These are phyloP conservation scores for Patiria pectinifera DNA, from an alignment of 53 echinoderm and acorn worm genomes.

Conservation along the genomic window DNA sequence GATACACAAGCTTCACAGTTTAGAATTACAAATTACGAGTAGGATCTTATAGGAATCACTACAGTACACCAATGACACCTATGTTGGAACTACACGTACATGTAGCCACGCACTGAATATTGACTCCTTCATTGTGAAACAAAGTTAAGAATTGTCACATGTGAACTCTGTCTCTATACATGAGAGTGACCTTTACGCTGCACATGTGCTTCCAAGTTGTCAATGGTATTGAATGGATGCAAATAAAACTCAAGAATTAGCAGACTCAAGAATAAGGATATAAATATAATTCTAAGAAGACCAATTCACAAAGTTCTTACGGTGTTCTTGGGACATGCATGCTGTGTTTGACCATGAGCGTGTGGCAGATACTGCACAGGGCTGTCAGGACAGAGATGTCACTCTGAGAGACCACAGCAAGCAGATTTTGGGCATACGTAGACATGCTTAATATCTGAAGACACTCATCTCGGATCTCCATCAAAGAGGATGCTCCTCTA, in stretches of 20 bases:
- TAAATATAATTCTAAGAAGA: background rate
- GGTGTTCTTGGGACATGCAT: constrained; percentile 81
- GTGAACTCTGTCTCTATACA: too few species aligned
- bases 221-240: too few species aligned
- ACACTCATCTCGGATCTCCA: constrained; percentile 91
- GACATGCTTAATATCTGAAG: constrained; percentile 80
- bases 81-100: too few species aligned
- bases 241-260: too few species aligned
- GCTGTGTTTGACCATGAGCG: constrained; percentile 78
- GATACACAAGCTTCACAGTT: background rate
- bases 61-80: too few species aligned
- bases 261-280: background rate
- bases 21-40: too few species aligned
- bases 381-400: constrained; percentile 77
- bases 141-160: too few species aligned
- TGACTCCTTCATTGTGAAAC: too few species aligned
- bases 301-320: constrained; percentile 37
- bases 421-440: constrained; percentile 76
- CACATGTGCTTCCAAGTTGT: too few species aligned
- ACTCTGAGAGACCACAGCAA: constrained; percentile 62
- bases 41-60: too few species aligned
- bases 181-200: too few species aligned
- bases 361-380: constrained; percentile 87
- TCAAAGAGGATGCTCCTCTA: constrained; percentile 75
- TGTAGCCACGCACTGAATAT: too few species aligned